A percentile compares a stretch with the other conserved stretches of the same genome.
Evolutionary conservation across 2,113 vertebrate genomes (phyloP).

Genomic region (Myrmecophaga tridactyla): DNA sequence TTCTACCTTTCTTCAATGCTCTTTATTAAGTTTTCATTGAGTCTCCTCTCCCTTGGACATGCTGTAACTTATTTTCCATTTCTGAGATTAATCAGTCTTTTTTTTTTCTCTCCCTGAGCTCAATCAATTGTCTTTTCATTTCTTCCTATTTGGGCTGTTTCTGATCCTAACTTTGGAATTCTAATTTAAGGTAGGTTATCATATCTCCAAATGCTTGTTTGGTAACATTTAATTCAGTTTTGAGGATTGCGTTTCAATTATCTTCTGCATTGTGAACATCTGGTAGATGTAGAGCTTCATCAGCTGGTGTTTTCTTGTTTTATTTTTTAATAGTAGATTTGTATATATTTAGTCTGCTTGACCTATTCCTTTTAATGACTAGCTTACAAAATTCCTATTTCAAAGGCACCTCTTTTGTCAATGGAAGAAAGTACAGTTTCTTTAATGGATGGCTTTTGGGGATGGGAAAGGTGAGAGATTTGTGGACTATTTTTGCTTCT

Average conservation of each 20-base stretch:
- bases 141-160: neutral
- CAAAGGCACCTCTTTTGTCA: neutral
- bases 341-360: neutral
- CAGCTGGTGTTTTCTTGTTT: neutral
- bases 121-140: neutral
- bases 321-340: neutral
- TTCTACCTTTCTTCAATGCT: neutral
- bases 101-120: neutral
- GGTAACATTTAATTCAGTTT: neutral
- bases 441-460: too few relatives aligned
- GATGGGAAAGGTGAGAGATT: neutral
- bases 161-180: neutral
- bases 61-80: neutral
- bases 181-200: neutral
- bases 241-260: neutral
- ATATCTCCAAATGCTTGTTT: neutral
- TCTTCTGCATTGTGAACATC: neutral
- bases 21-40: neutral
- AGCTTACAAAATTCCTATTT: neutral
- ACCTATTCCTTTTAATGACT: neutral
- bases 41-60: neutral
- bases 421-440: neutral
- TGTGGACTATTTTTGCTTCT: neutral
- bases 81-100: neutral
- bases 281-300: neutral